phyloP scores from a whole-genome alignment of 2,797 vertebrate genomes.

The Tiaroga cobitis region DNA sequence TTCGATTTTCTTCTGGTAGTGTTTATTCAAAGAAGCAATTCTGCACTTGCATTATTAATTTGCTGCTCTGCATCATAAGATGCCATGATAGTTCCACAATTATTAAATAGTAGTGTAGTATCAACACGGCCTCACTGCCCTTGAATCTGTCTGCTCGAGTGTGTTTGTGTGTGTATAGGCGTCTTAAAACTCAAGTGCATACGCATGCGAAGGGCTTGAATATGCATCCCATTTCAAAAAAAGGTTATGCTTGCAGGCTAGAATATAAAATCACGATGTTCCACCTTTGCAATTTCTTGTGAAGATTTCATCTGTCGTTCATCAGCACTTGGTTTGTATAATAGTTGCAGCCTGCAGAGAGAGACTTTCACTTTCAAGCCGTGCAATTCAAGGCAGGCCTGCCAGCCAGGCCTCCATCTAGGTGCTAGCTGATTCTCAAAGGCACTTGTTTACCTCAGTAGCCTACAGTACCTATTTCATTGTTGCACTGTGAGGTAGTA shows the following conservation, averaged over 20 bases:
- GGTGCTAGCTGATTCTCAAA: conserved; percentile 30
- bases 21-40: conserved; percentile 19
- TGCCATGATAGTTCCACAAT: conserved; percentile 22
- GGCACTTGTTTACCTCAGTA: conserved; percentile 3
- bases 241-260: conserved; percentile 12
- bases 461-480: not conserved
- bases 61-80: conserved; percentile 1
- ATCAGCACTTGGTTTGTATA: conserved; percentile 22
- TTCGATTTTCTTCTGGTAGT: not conserved
- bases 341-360: not conserved
- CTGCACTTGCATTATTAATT: conserved; percentile 32
- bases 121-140: not conserved
- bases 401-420: not conserved
- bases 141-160: not conserved
- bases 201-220: conserved; percentile 33
- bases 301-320: conserved; percentile 30
- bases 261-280: conserved; percentile 5
- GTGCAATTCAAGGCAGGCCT: not conserved
- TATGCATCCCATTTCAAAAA: conserved; percentile 13
- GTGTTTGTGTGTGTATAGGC: conserved; percentile 22
- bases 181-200: conserved; percentile 9
- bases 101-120: conserved; percentile 11
- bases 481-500: not conserved
- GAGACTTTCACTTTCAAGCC: not conserved
- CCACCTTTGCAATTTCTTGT: conserved; percentile 9